A percentile compares a stretch with the other conserved stretches of the same genome.
phyloP scores from a whole-genome alignment of 2,797 vertebrate genomes.

The Kryptopterus vitreolus region DNA sequence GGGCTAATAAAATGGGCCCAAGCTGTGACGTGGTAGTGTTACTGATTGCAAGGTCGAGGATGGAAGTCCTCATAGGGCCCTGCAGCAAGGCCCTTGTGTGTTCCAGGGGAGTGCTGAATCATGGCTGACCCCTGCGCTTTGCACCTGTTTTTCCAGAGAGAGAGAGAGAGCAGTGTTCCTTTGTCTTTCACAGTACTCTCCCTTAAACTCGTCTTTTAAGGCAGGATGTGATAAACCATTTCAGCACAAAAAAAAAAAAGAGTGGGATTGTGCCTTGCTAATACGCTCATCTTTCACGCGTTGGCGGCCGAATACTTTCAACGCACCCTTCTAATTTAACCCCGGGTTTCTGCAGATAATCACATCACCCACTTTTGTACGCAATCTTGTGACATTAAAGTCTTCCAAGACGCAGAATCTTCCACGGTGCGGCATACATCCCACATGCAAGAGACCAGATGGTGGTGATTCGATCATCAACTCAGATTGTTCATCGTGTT shows the following conservation, averaged over 20 bases:
- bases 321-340: background rate
- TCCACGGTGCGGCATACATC: background rate
- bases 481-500: background rate
- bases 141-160: too few relatives aligned
- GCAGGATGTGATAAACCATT: background rate
- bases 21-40: too few relatives aligned
- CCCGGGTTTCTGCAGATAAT: background rate
- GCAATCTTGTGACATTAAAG: background rate
- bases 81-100: too few relatives aligned
- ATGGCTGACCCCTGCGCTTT: too few relatives aligned
- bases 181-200: too few relatives aligned
- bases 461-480: slow-evolving; percentile 9
- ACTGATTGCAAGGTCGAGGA: too few relatives aligned
- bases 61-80: too few relatives aligned
- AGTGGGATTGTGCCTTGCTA: background rate
- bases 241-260: background rate
- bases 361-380: background rate
- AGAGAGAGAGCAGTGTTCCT: too few relatives aligned
- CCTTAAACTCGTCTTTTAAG: background rate
- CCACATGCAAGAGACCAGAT: slow-evolving; percentile 15
- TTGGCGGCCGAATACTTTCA: background rate
- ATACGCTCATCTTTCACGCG: background rate
- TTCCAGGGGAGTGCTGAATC: too few relatives aligned
- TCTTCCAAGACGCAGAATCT: background rate
- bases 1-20: background rate